Percentiles rank a stretch among this genome's conserved stretches.
phyloP scores from a whole-genome alignment of 2,888 invertebrate genomes.

The Clivina fossor region DNA sequence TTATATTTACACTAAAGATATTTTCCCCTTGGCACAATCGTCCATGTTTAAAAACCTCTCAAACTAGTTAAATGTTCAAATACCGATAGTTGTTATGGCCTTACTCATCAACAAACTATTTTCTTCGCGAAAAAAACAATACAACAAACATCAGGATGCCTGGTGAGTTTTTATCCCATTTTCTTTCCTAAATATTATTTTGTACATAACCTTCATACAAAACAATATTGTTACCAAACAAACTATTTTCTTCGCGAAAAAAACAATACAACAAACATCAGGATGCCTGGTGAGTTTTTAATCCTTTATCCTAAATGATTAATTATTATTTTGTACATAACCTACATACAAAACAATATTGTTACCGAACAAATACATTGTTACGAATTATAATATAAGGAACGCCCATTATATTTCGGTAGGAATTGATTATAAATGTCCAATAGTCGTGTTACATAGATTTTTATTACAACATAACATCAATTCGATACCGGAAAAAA shows the following conservation, averaged over 20 bases:
- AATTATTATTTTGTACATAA: too few species aligned
- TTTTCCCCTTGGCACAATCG: conserved; percentile 43
- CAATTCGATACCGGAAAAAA: background rate
- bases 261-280: conserved; percentile 55
- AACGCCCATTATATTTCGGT: too few species aligned
- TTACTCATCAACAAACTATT: conserved; percentile 70
- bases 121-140: conserved; percentile 60
- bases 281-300: conserved; percentile 58
- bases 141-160: conserved; percentile 58
- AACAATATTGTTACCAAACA: too few species aligned
- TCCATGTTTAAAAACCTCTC: conserved; percentile 31
- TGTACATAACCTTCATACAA: too few species aligned
- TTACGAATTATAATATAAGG: too few species aligned
- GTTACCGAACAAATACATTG: conserved; percentile 73
- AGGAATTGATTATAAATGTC: too few species aligned
- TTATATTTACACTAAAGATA: conserved; percentile 48
- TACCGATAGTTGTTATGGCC: conserved; percentile 61
- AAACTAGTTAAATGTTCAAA: conserved; percentile 32
- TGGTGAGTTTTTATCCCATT: too few species aligned
- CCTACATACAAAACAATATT: too few species aligned
- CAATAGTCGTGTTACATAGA: too few species aligned
- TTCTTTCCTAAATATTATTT: too few species aligned
- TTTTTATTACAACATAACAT: background rate
- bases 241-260: conserved; percentile 66
- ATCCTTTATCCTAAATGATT: too few species aligned